Conservation (phyloP, 2,888 invertebrate species). For the Hydropsyche betteni region DNA sequence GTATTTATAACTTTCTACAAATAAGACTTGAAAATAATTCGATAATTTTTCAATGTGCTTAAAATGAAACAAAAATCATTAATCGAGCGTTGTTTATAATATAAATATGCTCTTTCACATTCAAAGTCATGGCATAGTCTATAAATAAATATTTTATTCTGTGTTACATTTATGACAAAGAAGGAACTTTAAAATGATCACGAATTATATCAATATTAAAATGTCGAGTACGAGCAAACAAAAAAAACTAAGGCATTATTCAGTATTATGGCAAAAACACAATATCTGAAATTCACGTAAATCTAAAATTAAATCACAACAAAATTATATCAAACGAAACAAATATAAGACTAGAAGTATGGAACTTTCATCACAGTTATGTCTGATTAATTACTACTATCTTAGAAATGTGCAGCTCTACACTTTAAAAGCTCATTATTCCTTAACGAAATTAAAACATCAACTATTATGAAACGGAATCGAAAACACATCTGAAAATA, state of each 20-base stretch:
- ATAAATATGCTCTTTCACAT: not conserved
- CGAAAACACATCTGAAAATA: too few relatives aligned
- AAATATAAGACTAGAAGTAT: constrained; percentile 20
- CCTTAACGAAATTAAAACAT: not conserved
- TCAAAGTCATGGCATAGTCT: not conserved
- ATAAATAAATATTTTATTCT: constrained; percentile 17
- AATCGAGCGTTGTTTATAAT: constrained; percentile 12
- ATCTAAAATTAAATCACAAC: not conserved
- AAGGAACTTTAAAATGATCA: constrained; percentile 24
- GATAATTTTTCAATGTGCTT: too few relatives aligned
- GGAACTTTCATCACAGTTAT: constrained; percentile 29
- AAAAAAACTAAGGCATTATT: not conserved
- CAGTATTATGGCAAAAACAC: not conserved
- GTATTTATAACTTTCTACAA: too few relatives aligned
- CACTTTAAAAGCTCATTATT: constrained; percentile 17
- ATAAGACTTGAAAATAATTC: too few relatives aligned
- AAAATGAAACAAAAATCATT: not conserved
- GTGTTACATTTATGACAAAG: not conserved
- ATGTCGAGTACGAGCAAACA: not conserved
- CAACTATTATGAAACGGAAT: not conserved
- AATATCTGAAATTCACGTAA: not conserved
- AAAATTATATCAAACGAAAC: not conserved
- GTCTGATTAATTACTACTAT: constrained; percentile 14
- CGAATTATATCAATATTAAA: not conserved
- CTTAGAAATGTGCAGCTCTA: not conserved